Base-by-base conservation (phyloP, 2,797 vertebrate genomes). In the Sciurus vulgaris region DNA sequence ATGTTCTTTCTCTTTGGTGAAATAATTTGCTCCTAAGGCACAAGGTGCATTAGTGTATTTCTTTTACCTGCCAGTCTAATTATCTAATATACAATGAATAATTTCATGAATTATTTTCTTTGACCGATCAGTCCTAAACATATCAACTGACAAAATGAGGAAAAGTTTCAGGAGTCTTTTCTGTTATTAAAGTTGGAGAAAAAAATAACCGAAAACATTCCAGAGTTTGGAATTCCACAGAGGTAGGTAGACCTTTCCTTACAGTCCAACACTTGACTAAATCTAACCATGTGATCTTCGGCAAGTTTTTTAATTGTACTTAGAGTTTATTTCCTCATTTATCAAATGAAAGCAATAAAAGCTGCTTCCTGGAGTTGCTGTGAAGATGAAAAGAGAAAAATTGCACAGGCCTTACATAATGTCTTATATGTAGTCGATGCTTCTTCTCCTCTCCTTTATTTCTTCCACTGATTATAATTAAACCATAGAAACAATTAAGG, bases 141-240 rank as follows among this genome's bases (percentile, higher is more conserved):
- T 51, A 86, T 7, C 44, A 3, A 82, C 18, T 28, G 67, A 44
- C 13, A 10, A 11, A 73, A 54, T 28, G 7, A 38, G 41, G 44
- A 7, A 67, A 65, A 82, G 73, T 89, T 61, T 54, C 74, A 78
- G 67, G 65, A 92, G 44, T 67, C 54, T 81, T 89, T 74, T 84
- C 67, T 93, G 38, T 92, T 96, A 90, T 51, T 30, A 87, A 95
- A 77, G 15, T 22, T 72, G 22, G 26, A 35, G 54, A 15, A 14
- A 44, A 22, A 77, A 59, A 67, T 51, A 56, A 54, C 28, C 54
- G 51, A 72, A 91, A 49, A 49, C 59, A 65, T 5, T 4, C n/a
- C 41, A 20, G 79, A 56, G 79, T 96, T 67, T 73, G n/a, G 86
- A 59, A 95, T 67, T 74, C 33, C 49, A 35, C 22, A 92, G 67